These are phyloP conservation scores for Aurelia sp. DNA, from an alignment of 30 jellyfish, hydroid and myxozoan genomes.

Conservation along the genomic window DNA sequence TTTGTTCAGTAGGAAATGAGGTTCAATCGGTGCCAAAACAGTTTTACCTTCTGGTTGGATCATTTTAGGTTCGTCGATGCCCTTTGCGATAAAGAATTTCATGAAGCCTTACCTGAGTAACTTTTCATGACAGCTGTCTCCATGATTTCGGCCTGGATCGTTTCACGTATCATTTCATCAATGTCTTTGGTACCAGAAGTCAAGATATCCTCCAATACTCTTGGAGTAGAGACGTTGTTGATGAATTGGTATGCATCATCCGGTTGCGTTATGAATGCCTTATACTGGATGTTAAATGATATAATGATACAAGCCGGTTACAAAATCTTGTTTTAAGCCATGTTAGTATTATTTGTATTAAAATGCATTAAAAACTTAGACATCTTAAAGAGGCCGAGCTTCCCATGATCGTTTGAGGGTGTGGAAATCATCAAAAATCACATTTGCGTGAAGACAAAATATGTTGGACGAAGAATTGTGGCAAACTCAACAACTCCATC, in stretches of 20 bases:
- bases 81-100: background rate
- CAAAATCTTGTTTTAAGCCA: background rate
- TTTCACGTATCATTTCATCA: background rate
- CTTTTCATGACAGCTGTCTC: background rate
- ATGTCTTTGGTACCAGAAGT: background rate
- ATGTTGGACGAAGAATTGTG: background rate
- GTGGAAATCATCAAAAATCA: no score
- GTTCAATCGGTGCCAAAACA: background rate
- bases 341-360: background rate
- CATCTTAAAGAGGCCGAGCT: background rate
- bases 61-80: background rate
- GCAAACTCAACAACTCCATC: no score
- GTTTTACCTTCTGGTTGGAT: background rate
- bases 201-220: no score
- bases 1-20: background rate
- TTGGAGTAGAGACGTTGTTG: background rate
- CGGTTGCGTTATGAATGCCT: background rate
- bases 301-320: background rate
- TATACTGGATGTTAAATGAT: background rate
- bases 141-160: conserved; percentile 1
- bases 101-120: background rate
- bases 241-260: conserved; percentile 3
- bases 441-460: background rate
- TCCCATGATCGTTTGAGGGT: no score
- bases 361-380: background rate